Base-by-base conservation (phyloP, 1,140 invertebrate species). In the Notospermus geniculatus region DNA sequence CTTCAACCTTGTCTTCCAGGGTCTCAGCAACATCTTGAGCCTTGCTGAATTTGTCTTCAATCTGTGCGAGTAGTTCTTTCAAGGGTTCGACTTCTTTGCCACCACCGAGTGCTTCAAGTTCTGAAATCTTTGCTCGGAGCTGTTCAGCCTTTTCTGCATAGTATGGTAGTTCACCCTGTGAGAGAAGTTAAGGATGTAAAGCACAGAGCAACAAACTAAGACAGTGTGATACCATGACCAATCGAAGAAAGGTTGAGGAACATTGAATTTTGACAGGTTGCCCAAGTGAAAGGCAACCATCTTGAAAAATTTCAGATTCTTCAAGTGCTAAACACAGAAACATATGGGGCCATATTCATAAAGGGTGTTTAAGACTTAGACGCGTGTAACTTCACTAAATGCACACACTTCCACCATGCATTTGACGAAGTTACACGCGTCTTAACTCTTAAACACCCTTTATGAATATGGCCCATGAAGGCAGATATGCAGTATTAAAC, bases 71-170 rank as follows among this genome's bases (percentile, higher is more conserved):
- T 57, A 87, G 88, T 0, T 92, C 82, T 1, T 88, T 83, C 5
- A 85, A 81, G 2, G 96, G 78, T 22, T 87, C 88, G 19, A 88
- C 84, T 23, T 86, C 83, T 56, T 85, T 83, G 52, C 86, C 87
- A 71, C 89, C 86, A 77, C 92, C 94, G 4, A 95, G 80, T 71
- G 91, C 89, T 0, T 86, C 75, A 5, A 97, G 83, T 68, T 95
- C 91, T 60, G 88, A 85, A 41, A 88, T 88, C 83, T 96, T 95
- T 19, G 87, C 84, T 54, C 83, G 82, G 57, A 96, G 87, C 53
- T 87, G 90, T 65, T 88, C 86, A 71, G 88, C 88, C 0, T 92
- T 80, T 57, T 88, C 86, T 58, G 88, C 81, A 77, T 93, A 88
- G 0, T 87, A 84, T 0, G 91, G 88, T 29, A 95, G 77, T 80